phyloP scores from a whole-genome alignment of 2,797 vertebrate species.

The Liasis olivaceus region DNA sequence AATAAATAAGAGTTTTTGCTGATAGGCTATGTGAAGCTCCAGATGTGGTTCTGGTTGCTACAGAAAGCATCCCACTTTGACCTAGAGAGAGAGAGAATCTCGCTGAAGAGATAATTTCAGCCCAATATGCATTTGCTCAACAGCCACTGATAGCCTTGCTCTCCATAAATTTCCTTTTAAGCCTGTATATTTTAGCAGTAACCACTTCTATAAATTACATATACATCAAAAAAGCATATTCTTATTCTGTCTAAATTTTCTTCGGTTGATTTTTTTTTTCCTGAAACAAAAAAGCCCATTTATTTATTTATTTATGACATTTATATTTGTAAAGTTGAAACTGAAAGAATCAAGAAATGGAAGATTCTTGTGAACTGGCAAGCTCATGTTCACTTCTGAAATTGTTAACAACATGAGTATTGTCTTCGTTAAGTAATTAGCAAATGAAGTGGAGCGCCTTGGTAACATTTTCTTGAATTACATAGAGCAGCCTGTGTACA shows the following conservation, averaged over 20 bases:
- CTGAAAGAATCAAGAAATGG: neutral
- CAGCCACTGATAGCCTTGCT: neutral
- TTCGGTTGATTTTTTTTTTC: neutral
- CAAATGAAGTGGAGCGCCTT: neutral
- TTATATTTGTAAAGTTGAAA: neutral
- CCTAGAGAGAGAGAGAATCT: neutral
- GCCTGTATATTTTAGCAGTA: neutral
- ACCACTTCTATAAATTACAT: neutral
- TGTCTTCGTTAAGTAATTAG: neutral
- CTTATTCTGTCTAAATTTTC: neutral
- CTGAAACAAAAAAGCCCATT: neutral
- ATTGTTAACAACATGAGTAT: neutral
- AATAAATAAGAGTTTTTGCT: too few species aligned
- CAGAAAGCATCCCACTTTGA: neutral
- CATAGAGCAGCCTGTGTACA: neutral
- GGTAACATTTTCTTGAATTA: neutral
- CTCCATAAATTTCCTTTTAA: neutral
- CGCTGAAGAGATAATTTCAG: neutral
- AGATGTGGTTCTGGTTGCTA: neutral
- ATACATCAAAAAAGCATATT: neutral
- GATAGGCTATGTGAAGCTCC: neutral
- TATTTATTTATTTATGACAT: neutral
- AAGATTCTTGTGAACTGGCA: neutral
- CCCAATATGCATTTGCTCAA: neutral
- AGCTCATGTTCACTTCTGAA: neutral